Conservation (phyloP, 2,797 vertebrate species). For the Sebastes oblongus region DNA sequence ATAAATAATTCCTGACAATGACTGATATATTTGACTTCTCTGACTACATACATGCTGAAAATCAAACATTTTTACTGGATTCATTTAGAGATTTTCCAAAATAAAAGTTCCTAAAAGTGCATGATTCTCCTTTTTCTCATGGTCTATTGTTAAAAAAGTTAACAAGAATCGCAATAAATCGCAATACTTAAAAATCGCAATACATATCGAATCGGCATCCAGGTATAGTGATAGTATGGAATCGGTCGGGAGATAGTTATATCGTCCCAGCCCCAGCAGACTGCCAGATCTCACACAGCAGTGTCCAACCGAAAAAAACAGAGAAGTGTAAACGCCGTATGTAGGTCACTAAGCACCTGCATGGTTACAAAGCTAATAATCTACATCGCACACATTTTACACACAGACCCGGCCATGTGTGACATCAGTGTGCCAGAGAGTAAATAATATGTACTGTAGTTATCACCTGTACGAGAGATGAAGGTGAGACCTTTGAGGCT, state of each 20-base stretch:
- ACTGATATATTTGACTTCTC: no score
- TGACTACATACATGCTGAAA: no score
- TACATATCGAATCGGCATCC: no score
- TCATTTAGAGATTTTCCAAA: no score
- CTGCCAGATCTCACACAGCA: slow-evolving; percentile 74
- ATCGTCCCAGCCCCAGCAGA: slow-evolving; percentile 18
- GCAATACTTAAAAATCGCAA: no score
- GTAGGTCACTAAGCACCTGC: slow-evolving; percentile 75
- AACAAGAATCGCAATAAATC: no score
- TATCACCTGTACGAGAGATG: not conserved
- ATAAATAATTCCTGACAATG: no score
- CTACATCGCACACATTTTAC: slow-evolving; percentile 23
- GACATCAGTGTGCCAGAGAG: not conserved
- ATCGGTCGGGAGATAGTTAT: rapidly evolving
- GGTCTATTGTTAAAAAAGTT: no score
- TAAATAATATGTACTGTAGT: not conserved
- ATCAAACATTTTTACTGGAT: no score
- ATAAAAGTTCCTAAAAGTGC: no score
- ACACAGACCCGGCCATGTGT: not conserved
- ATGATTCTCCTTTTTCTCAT: no score
- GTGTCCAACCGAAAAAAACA: slow-evolving; percentile 41
- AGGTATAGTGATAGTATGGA: no score
- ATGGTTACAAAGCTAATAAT: slow-evolving; percentile 64
- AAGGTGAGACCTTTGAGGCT: slow-evolving; percentile 18
- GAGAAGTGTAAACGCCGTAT: slow-evolving; percentile 22